A percentile compares a stretch with the other conserved stretches of the same genome.
Evolutionary conservation across 2,113 vertebrate species (phyloP).

Genomic region (Catharus fuscescens): DNA sequence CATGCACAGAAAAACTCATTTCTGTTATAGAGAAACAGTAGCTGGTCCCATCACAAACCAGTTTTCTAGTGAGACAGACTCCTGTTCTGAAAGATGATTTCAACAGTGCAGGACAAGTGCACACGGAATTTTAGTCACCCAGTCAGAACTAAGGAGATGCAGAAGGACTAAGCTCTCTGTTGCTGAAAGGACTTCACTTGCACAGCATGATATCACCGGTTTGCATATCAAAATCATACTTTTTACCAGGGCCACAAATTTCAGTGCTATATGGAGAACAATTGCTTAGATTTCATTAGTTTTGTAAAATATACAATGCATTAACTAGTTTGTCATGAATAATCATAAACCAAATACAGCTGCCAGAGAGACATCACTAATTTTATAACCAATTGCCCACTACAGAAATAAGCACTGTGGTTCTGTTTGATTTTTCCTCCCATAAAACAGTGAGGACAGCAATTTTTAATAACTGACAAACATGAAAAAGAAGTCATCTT

Average conservation of each 20-base stretch:
- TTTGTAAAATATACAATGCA: background rate
- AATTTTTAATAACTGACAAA: background rate
- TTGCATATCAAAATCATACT: background rate
- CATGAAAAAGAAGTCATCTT: background rate
- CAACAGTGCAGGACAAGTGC: background rate
- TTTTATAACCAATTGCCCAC: background rate
- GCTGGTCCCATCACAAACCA: slow-evolving; percentile 26
- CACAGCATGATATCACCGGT: background rate
- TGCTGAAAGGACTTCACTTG: background rate
- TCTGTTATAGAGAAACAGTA: background rate
- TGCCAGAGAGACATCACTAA: background rate
- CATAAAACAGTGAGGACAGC: background rate
- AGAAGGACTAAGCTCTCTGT: background rate
- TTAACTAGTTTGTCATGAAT: background rate
- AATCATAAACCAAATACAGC: background rate
- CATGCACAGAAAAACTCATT: slow-evolving; percentile 11
- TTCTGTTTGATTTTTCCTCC: background rate
- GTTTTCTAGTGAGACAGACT: slow-evolving; percentile 69
- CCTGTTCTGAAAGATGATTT: slow-evolving; percentile 45
- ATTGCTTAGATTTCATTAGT: background rate
- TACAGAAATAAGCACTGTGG: background rate
- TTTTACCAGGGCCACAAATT: background rate
- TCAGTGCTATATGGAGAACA: background rate
- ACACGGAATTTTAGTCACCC: background rate
- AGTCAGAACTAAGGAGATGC: background rate